Evolutionary conservation across 1,140 invertebrate species (phyloP).

Genomic region (Dolichoris vasculosae): DNA sequence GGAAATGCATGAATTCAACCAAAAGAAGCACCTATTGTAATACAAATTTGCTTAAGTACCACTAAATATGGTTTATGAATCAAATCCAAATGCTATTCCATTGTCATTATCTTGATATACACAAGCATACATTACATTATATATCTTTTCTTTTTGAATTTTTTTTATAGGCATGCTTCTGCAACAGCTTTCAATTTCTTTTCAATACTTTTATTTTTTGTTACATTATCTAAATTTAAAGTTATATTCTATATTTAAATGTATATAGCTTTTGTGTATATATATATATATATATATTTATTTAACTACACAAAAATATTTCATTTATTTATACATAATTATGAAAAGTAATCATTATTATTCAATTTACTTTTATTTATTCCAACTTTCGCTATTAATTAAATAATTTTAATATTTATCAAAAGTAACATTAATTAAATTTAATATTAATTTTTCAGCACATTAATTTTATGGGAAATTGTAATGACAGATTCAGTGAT

Average conservation of each 20-base stretch:
- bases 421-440: too few relatives aligned
- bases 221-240: neutral
- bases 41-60: neutral
- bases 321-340: too few relatives aligned
- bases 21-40: neutral
- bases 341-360: too few relatives aligned
- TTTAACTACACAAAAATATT: too few relatives aligned
- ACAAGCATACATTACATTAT: neutral
- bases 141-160: constrained; percentile 7
- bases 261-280: too few relatives aligned
- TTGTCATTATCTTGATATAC: neutral
- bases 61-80: neutral
- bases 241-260: neutral
- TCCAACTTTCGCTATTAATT: too few relatives aligned
- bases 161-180: neutral
- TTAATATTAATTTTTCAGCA: neutral
- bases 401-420: too few relatives aligned
- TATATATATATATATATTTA: too few relatives aligned
- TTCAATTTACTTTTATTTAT: too few relatives aligned
- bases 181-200: neutral
- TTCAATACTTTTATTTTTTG: neutral
- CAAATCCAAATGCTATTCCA: neutral
- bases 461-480: neutral
- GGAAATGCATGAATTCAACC: neutral
- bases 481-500: neutral